A percentile compares a stretch with the other conserved stretches of the same genome.
These are phyloP conservation scores for Anas capensis DNA, from an alignment of 2,797 vertebrate genomes.

Conservation along the genomic window DNA sequence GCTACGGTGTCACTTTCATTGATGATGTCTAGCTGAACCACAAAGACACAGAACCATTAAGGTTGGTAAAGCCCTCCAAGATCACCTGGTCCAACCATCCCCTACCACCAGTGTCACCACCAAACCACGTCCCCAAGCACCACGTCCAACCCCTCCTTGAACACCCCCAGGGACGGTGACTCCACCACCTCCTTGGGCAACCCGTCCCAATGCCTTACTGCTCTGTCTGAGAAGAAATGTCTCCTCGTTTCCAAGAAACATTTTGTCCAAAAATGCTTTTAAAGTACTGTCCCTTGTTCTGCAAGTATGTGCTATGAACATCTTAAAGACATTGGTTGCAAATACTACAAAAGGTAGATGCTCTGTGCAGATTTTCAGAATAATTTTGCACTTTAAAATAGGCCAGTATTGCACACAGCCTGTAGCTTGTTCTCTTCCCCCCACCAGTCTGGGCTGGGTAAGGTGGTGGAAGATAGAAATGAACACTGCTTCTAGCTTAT, in stretches of 20 bases:
- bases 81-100: no score
- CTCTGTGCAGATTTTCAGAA: rapidly evolving
- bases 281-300: neutral
- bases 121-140: no score
- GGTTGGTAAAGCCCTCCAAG: no score
- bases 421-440: neutral
- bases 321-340: neutral
- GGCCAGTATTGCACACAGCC: neutral
- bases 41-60: no score
- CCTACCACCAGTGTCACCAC: no score
- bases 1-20: neutral
- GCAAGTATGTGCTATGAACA: neutral
- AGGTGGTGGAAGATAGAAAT: neutral
- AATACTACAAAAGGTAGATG: neutral
- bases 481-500: neutral
- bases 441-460: neutral
- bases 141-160: no score
- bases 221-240: no score
- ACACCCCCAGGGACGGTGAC: no score
- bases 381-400: rapidly evolving
- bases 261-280: neutral
- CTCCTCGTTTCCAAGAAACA: neutral
- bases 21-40: neutral
- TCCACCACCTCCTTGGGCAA: no score
- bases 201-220: no score